Percentiles rank a stretch among this genome's conserved stretches.
Conservation (phyloP, 2,113 vertebrate genomes). For the Xerus inauris region DNA sequence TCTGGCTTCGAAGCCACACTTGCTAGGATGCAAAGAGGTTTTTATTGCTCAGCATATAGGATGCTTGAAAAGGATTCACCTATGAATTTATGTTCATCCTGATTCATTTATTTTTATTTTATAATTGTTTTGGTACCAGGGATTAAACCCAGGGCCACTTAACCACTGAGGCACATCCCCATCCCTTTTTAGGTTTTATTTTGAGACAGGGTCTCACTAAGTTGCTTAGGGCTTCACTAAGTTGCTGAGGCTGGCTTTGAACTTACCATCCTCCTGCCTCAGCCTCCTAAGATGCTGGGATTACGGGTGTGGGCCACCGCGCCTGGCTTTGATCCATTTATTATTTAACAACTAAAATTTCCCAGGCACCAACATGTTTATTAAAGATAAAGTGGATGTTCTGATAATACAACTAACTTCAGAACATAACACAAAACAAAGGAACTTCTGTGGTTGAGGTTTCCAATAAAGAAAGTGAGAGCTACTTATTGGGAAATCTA, state of each 20-base stretch:
- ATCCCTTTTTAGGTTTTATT: neutral
- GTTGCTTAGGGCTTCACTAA: neutral
- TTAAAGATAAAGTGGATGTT: neutral
- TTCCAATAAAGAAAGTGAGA: neutral
- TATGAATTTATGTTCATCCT: neutral
- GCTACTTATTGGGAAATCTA: neutral
- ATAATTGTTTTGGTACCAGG: no score
- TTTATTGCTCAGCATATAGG: neutral
- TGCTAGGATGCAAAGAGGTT: neutral
- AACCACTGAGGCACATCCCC: neutral
- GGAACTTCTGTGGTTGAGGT: neutral
- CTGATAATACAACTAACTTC: neutral
- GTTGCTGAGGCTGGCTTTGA: neutral
- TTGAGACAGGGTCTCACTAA: neutral
- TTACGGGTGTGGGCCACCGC: neutral
- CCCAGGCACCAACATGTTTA: neutral
- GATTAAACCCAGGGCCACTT: neutral
- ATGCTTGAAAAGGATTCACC: neutral
- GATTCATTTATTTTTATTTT: neutral
- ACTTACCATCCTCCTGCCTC: neutral
- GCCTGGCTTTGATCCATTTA: neutral
- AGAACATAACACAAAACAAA: neutral
- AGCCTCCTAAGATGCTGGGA: neutral
- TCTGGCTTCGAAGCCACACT: neutral
- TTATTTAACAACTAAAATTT: constrained; percentile 1